phyloP scores from a whole-genome alignment of 2,113 vertebrate species.

The Mungos mungo region DNA sequence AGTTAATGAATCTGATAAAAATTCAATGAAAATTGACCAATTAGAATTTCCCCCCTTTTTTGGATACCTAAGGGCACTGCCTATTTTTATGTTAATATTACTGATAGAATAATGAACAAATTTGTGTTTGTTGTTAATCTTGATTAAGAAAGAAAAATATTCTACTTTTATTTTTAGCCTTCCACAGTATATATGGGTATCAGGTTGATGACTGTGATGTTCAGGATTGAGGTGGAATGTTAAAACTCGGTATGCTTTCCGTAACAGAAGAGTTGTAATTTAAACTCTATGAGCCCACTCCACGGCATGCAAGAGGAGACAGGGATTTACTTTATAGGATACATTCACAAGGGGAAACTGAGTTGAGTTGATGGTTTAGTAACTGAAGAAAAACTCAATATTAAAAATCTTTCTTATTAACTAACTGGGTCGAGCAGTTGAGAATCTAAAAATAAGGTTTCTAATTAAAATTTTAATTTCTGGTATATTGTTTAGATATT shows the following conservation, averaged over 20 bases:
- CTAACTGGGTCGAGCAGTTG: conserved; percentile 56
- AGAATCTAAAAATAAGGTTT: conserved; percentile 58
- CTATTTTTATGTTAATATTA: conserved; percentile 62
- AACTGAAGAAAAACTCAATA: conserved; percentile 42
- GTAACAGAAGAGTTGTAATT: conserved; percentile 47
- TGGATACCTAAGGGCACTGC: conserved; percentile 26
- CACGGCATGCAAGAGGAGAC: conserved; percentile 54
- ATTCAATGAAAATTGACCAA: conserved; percentile 66
- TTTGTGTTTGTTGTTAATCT: conserved; percentile 35
- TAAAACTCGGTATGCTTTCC: conserved; percentile 49
- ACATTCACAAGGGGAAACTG: neutral
- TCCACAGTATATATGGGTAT: neutral
- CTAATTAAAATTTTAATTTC: conserved; percentile 61
- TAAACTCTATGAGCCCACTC: neutral
- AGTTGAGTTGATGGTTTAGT: neutral
- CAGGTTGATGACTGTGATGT: neutral
- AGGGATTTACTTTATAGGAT: conserved; percentile 63
- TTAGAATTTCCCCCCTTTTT: neutral
- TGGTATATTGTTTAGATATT: conserved; percentile 44
- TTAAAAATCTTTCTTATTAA: conserved; percentile 53
- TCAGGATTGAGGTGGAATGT: neutral
- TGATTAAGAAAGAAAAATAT: conserved; percentile 24
- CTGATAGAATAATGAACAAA: conserved; percentile 64
- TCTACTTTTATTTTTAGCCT: neutral
- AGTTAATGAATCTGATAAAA: conserved; percentile 73